These are phyloP conservation scores for Cistogaster globosa DNA, from an alignment of 2,888 invertebrate species.

Conservation along the genomic window DNA sequence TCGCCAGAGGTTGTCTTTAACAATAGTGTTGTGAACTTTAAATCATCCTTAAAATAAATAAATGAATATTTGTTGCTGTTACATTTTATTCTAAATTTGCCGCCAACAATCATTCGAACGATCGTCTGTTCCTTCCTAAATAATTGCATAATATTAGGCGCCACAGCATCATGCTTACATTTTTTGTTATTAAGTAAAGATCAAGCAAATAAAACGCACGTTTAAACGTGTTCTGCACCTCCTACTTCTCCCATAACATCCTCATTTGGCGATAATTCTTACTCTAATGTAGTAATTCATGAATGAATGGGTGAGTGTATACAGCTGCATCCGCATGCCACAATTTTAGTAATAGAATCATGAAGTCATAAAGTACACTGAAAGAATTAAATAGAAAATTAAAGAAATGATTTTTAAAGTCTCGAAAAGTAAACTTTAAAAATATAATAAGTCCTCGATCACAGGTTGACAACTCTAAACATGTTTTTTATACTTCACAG, in stretches of 20 bases:
- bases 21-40: constrained; percentile 41
- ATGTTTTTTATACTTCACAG: too few relatives aligned
- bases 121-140: constrained; percentile 59
- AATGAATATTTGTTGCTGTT: neutral
- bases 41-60: constrained; percentile 15
- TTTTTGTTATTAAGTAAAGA: constrained; percentile 65
- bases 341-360: constrained; percentile 11
- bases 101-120: constrained; percentile 47
- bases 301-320: constrained; percentile 38
- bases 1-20: constrained; percentile 63
- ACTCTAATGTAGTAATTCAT: constrained; percentile 67
- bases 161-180: constrained; percentile 52
- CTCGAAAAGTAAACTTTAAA: too few relatives aligned
- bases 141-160: constrained; percentile 73
- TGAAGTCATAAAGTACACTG: constrained; percentile 25
- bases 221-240: constrained; percentile 68
- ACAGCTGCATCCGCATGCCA: constrained; percentile 25
- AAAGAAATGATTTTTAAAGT: neutral
- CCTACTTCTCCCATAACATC: constrained; percentile 47
- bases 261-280: constrained; percentile 21
- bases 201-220: constrained; percentile 70
- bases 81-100: neutral
- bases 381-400: neutral
- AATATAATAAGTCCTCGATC: too few relatives aligned
- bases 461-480: too few relatives aligned